phyloP scores from a whole-genome alignment of 2,113 vertebrate genomes.

The Chloroceryle aenea region DNA sequence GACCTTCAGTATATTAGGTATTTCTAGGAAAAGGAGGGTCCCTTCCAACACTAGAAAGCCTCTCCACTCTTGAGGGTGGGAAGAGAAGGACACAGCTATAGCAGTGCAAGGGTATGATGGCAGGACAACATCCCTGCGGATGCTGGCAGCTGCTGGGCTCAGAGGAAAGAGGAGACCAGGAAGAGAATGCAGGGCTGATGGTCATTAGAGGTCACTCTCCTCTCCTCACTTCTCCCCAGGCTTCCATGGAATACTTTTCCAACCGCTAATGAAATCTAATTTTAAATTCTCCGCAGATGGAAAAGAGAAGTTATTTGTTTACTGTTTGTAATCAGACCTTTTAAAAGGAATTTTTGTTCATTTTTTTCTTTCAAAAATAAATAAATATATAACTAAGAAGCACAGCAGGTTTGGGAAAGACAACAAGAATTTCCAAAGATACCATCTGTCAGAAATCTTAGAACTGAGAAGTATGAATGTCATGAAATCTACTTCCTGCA shows the following conservation, averaged over 20 bases:
- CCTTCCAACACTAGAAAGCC: not conserved
- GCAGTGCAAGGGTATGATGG: not conserved
- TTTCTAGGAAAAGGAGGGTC: not conserved
- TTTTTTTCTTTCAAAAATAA: not conserved
- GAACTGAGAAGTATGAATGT: not conserved
- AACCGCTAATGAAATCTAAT: not conserved
- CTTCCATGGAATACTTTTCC: not conserved
- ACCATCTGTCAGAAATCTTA: not conserved
- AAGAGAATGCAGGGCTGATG: not conserved
- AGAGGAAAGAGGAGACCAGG: not conserved
- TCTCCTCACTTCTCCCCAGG: not conserved
- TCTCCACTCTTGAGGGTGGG: not conserved
- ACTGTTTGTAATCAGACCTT: not conserved
- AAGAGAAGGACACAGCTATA: not conserved
- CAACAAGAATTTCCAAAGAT: not conserved
- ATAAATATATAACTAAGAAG: not conserved
- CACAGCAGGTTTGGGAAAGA: not conserved
- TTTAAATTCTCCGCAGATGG: slow-evolving; percentile 25
- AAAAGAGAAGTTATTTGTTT: slow-evolving; percentile 2
- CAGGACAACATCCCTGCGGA: not conserved
- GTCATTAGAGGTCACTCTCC: slow-evolving; percentile 1
- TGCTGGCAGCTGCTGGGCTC: not conserved
- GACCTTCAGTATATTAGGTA: not conserved
- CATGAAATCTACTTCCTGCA: not conserved
- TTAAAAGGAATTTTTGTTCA: not conserved